Evolutionary conservation across 2,888 invertebrate species (phyloP).

Genomic region (Drosophila stalkeri): DNA sequence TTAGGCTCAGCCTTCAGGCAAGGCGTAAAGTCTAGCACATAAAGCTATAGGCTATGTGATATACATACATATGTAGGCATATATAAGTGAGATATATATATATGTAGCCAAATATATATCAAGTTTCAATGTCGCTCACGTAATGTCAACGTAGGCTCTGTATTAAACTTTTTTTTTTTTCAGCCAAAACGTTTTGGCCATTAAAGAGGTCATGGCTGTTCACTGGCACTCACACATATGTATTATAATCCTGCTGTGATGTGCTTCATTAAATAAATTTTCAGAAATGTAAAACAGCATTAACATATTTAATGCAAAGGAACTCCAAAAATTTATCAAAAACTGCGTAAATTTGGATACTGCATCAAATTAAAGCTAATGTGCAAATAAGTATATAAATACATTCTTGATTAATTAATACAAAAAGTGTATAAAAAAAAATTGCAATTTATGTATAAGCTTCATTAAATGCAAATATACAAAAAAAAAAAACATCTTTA

Average conservation of each 20-base stretch:
- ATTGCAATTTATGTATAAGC: constrained; percentile 18
- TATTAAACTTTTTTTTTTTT: neutral
- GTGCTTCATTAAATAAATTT: constrained; percentile 21
- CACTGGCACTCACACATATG: constrained; percentile 10
- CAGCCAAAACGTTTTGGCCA: constrained; percentile 12
- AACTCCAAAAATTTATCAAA: neutral
- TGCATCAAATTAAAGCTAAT: constrained; percentile 5
- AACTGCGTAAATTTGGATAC: neutral
- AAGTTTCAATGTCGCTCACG: constrained; percentile 70
- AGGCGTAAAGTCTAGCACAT: constrained; percentile 33
- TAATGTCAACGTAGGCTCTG: constrained; percentile 43
- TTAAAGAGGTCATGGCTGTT: constrained; percentile 61
- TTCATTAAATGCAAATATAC: constrained; percentile 33
- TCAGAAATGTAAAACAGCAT: constrained; percentile 19
- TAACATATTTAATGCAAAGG: constrained; percentile 37
- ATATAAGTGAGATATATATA: neutral
- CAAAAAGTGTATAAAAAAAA: constrained; percentile 13
- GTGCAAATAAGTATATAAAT: neutral
- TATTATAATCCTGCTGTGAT: constrained; percentile 20
- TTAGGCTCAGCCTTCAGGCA: constrained; percentile 42
- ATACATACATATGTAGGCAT: neutral
- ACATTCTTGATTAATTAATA: constrained; percentile 42
- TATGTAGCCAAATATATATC: constrained; percentile 25
- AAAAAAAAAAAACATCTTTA: neutral
- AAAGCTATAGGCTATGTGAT: neutral